Evolutionary conservation across 2,888 invertebrate genomes (phyloP), one percentile per base, ranked within the genome.

Genomic region (Lycia hirtaria): DNA sequence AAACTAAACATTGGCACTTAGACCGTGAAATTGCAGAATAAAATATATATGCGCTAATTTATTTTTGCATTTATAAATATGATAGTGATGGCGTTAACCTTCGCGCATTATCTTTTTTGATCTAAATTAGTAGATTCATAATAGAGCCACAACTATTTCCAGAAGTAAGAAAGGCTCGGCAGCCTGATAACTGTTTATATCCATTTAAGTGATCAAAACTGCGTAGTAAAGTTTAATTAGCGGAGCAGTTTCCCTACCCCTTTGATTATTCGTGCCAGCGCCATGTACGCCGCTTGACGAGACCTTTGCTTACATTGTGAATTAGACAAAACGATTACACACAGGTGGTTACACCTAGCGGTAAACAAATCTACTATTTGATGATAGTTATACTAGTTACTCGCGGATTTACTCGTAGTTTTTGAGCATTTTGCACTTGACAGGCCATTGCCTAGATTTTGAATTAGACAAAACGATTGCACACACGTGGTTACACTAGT

Each of bases 231-330:
- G 57, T 58, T 65, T 54, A 61, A 65, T 65, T 63, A 62, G 56
- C 59, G 60, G 52, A 44, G 45, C 54, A 51, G 62, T 56, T 55
- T 58, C 55, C 48, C 30, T 56, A 63, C 62, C 63, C 64, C 65
- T 68, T 68, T 68, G 68, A 67, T 67, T 51, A 61, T 61, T 47
- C 64, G 58, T 68, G 64, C 59, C 64, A 64, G 47, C 56, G 57
- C 59, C 64, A 68, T 57, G 62, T 64, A 60, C 44, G 50, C 38
- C 45, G 52, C 50, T 62, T 68, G 67, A 64, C 65, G 60, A 57
- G 62, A 64, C 59, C 65, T 65, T 60, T 62, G 59, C 59, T 44
- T 47, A 57, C 52, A 52, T 52, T 58, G 57, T 52, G 43, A 53
- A 48, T 59, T 56, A 59, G 50, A 62, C 56, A 59, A 63, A 63